phyloP scores from a whole-genome alignment of 2,797 vertebrate genomes.

The Ceryle rudis region DNA sequence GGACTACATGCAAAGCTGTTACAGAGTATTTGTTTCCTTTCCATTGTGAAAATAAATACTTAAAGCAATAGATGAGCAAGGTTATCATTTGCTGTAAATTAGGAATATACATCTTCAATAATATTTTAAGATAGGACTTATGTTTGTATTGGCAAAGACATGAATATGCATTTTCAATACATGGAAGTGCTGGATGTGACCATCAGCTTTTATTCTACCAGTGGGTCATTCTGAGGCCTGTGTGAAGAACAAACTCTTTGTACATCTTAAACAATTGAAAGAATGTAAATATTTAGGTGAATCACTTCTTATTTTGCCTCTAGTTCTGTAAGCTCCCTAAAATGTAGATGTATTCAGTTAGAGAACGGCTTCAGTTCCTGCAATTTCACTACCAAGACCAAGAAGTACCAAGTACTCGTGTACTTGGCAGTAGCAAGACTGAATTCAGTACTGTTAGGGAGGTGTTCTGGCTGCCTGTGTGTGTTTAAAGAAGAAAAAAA shows the following conservation, averaged over 20 bases:
- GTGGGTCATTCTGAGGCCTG: not conserved
- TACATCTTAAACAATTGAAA: not conserved
- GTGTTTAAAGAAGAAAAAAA: too few relatives aligned
- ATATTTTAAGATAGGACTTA: not conserved
- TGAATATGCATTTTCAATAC: not conserved
- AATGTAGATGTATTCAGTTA: not conserved
- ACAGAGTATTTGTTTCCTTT: not conserved
- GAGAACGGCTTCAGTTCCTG: not conserved
- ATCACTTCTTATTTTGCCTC: not conserved
- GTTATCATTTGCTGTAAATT: not conserved
- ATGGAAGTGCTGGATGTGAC: not conserved
- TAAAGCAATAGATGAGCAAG: not conserved
- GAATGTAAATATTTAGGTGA: not conserved
- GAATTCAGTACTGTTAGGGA: rapidly evolving
- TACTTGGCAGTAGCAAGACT: not conserved
- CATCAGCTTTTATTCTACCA: not conserved
- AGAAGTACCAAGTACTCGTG: not conserved
- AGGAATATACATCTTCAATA: not conserved
- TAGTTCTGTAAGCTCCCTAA: not conserved
- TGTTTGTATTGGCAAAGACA: not conserved
- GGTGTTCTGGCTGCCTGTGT: not conserved
- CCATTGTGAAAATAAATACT: not conserved
- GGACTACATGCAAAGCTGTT: not conserved
- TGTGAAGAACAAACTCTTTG: not conserved
- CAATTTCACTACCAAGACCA: not conserved